Percentiles rank a stretch among this genome's conserved stretches.
phyloP scores from a whole-genome alignment of 1,140 invertebrate species.

The Drosophila guanche region DNA sequence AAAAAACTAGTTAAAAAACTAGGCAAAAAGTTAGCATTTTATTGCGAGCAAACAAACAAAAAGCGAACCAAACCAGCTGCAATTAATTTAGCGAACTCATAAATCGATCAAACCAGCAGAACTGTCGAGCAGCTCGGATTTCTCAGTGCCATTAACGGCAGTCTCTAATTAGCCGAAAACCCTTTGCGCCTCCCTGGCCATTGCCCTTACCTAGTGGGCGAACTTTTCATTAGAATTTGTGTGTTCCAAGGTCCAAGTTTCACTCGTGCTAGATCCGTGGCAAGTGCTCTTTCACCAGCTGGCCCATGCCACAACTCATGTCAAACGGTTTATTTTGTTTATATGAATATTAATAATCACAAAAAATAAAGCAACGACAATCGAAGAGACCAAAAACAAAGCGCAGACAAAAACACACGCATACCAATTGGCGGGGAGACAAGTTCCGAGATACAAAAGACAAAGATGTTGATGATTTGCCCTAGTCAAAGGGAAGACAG shows the following conservation, averaged over 20 bases:
- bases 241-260: no score
- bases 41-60: no score
- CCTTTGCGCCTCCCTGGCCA: no score
- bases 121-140: no score
- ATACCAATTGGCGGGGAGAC: constrained; percentile 47
- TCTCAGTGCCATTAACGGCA: no score
- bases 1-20: no score
- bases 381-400: constrained; percentile 14
- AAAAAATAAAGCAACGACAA: constrained; percentile 8
- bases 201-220: constrained; percentile 1
- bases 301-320: constrained; percentile 28
- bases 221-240: not conserved
- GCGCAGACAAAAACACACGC: constrained; percentile 30
- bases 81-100: no score
- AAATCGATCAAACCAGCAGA: no score
- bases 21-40: no score
- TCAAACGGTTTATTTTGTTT: constrained; percentile 36
- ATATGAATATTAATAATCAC: constrained; percentile 43
- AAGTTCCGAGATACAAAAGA: constrained; percentile 5
- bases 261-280: constrained; percentile 15
- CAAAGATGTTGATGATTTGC: constrained; percentile 1
- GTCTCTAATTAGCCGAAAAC: no score
- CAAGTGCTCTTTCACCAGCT: constrained; percentile 14
- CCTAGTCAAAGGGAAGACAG: constrained; percentile 8
- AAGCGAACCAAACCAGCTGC: no score